These are phyloP conservation scores for Xiphorhynchus elegans DNA, from an alignment of 2,113 vertebrate species.

Conservation along the genomic window DNA sequence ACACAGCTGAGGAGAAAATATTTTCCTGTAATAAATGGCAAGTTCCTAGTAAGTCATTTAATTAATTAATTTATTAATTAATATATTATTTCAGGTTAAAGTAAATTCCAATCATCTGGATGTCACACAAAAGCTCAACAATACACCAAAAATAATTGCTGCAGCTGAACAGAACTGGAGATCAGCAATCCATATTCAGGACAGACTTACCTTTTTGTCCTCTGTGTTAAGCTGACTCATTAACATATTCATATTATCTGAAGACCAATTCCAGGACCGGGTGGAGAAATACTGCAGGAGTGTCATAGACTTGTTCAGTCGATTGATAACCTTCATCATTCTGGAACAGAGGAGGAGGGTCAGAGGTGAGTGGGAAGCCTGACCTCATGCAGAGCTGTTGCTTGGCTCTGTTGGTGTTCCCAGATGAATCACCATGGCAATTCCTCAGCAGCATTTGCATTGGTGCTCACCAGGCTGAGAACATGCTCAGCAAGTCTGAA, in stretches of 20 bases:
- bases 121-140: neutral
- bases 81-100: neutral
- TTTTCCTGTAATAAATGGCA: neutral
- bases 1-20: neutral
- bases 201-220: conserved; percentile 84
- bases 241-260: conserved; percentile 90
- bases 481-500: neutral
- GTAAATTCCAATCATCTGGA: neutral
- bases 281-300: conserved; percentile 92
- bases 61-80: too few relatives aligned
- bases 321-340: conserved; percentile 91
- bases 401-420: neutral
- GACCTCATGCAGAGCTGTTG: neutral
- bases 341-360: conserved; percentile 55
- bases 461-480: neutral
- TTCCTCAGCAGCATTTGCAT: neutral
- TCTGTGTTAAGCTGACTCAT: conserved; percentile 87
- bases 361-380: neutral
- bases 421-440: neutral
- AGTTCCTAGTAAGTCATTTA: neutral
- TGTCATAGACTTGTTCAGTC: conserved; percentile 84
- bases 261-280: conserved; percentile 94
- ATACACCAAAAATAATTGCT: neutral
- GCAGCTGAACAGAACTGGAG: neutral
- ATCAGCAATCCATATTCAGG: neutral